Evolutionary conservation across 2,113 vertebrate genomes (phyloP).

Genomic region (Cnemophilus loriae): DNA sequence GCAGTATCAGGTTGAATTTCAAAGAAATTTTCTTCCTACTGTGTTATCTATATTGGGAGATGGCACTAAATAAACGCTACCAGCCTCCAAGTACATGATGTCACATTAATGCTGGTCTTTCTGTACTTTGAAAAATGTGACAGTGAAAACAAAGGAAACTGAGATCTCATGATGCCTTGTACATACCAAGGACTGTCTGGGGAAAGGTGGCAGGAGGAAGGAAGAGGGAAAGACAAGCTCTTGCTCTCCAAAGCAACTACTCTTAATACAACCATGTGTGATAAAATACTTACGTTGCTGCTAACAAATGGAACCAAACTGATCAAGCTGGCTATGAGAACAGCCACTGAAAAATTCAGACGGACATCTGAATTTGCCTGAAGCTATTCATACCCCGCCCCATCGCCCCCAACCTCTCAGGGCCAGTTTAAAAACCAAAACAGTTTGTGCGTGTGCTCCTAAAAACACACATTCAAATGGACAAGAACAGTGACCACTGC

Average conservation of each 20-base stretch:
- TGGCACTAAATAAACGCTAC: background rate
- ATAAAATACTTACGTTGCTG: background rate
- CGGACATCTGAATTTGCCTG: background rate
- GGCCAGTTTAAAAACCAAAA: background rate
- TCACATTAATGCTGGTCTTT: background rate
- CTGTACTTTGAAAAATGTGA: background rate
- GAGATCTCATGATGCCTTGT: background rate
- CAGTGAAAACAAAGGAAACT: background rate
- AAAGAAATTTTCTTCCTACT: background rate
- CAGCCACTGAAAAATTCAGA: background rate
- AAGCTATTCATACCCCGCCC: fast-evolving
- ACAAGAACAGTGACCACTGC: background rate
- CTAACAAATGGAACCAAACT: background rate
- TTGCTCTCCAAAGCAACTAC: background rate
- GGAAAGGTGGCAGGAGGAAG: background rate
- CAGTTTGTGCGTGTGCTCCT: background rate
- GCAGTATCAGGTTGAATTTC: background rate
- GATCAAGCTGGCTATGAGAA: background rate
- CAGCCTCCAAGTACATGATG: background rate
- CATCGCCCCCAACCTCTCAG: too few species aligned
- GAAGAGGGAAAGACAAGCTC: background rate
- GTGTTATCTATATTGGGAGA: background rate
- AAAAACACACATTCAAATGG: background rate
- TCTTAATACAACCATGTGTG: background rate
- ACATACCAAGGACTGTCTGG: background rate